These are phyloP conservation scores for Ahaetulla prasina DNA, from an alignment of 2,113 vertebrate species.

Conservation along the genomic window DNA sequence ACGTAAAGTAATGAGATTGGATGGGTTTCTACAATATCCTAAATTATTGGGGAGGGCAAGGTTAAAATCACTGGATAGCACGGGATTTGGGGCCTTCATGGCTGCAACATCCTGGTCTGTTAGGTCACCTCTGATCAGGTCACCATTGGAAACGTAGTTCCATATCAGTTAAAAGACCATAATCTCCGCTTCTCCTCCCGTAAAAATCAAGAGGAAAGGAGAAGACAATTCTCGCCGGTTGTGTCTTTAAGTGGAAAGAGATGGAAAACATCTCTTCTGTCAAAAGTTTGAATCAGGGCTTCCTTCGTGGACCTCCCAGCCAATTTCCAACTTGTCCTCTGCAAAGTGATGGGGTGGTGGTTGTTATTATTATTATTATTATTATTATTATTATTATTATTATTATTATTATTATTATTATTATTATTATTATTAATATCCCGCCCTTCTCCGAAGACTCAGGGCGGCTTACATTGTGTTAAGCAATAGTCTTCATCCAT, in stretches of 20 bases:
- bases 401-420: no score
- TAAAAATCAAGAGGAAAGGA: neutral
- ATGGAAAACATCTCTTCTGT: neutral
- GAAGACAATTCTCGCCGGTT: neutral
- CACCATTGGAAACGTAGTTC: neutral
- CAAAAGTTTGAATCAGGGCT: neutral
- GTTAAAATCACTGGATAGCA: neutral
- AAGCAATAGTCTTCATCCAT: no score
- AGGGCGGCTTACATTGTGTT: no score
- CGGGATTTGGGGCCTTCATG: neutral
- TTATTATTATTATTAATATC: no score
- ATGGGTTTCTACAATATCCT: neutral
- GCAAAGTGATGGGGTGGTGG: no score
- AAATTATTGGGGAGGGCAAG: neutral
- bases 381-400: no score
- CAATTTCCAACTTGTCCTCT: neutral
- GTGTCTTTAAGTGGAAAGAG: neutral
- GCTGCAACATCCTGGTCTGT: neutral
- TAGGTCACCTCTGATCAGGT: neutral
- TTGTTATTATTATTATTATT: no score
- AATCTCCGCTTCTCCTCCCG: neutral
- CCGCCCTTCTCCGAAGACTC: no score
- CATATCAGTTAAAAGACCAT: neutral
- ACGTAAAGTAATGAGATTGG: neutral
- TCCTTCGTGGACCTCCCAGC: neutral